These are phyloP conservation scores for Neotoxoptera formosana DNA, from an alignment of 1,140 invertebrate genomes.

Conservation along the genomic window DNA sequence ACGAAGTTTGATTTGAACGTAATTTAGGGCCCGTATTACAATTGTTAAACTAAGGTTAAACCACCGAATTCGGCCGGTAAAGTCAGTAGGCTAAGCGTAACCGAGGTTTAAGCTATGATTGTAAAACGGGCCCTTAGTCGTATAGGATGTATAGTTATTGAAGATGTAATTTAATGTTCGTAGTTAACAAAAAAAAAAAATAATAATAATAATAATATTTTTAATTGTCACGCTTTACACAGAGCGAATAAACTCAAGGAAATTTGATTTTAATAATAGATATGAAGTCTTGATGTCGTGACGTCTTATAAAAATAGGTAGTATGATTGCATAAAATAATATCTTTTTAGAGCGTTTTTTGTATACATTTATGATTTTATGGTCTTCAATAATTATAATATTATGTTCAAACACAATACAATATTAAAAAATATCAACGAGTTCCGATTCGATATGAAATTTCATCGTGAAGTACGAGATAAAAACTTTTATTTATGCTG, in stretches of 20 bases:
- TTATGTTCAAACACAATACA: neutral
- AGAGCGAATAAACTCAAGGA: too few relatives aligned
- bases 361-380: neutral
- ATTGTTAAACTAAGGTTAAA: too few relatives aligned
- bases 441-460: neutral
- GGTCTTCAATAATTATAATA: neutral
- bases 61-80: too few relatives aligned
- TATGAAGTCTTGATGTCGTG: neutral
- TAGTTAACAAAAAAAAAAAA: neutral
- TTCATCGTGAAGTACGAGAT: neutral
- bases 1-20: neutral
- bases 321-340: neutral
- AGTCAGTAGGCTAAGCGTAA: too few relatives aligned
- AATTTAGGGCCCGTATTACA: too few relatives aligned
- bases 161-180: neutral
- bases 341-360: neutral
- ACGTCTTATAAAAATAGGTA: neutral
- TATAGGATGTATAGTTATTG: neutral
- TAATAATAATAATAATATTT: too few relatives aligned
- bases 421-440: slow-evolving; percentile 1
- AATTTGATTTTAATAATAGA: neutral
- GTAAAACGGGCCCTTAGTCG: too few relatives aligned
- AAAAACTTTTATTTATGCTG: neutral
- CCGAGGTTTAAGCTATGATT: too few relatives aligned
- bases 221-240: neutral